A percentile compares a stretch with the other conserved stretches of the same genome.
Evolutionary conservation across 2,888 invertebrate species (phyloP).

Genomic region (Poecilobothrus nobilitatus): DNA sequence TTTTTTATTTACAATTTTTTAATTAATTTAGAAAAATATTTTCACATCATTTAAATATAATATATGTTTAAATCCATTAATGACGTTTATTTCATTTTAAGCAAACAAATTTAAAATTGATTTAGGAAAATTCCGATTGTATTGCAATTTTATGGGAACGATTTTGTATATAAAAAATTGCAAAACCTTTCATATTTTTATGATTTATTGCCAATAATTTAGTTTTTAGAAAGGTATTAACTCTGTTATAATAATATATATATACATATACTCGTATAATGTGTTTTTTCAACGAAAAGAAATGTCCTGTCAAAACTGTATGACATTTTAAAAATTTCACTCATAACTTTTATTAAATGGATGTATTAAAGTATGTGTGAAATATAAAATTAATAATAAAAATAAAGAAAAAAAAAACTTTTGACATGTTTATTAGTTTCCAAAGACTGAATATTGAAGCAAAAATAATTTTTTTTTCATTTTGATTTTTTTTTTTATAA

Average conservation of each 20-base stretch:
- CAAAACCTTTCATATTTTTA: neutral
- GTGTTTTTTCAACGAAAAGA: no score
- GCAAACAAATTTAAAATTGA: no score
- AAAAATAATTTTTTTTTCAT: neutral
- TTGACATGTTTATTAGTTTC: conserved; percentile 11
- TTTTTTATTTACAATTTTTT: no score
- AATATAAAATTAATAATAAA: no score
- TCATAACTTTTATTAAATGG: neutral
- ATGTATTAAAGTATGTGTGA: neutral
- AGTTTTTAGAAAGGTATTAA: neutral
- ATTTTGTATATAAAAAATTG: neutral
- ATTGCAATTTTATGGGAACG: neutral
- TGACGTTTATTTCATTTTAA: no score
- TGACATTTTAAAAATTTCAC: neutral
- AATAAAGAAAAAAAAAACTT: no score
- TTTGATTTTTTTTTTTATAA: neutral
- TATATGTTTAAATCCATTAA: no score
- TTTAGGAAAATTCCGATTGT: no score
- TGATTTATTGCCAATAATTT: neutral
- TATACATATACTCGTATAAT: no score
- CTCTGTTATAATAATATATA: no score
- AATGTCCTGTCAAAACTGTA: neutral
- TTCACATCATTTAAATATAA: no score
- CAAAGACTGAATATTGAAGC: neutral
- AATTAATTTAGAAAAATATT: no score